Conservation (phyloP, 1,140 invertebrate genomes). For the Aleiodes sp. region DNA sequence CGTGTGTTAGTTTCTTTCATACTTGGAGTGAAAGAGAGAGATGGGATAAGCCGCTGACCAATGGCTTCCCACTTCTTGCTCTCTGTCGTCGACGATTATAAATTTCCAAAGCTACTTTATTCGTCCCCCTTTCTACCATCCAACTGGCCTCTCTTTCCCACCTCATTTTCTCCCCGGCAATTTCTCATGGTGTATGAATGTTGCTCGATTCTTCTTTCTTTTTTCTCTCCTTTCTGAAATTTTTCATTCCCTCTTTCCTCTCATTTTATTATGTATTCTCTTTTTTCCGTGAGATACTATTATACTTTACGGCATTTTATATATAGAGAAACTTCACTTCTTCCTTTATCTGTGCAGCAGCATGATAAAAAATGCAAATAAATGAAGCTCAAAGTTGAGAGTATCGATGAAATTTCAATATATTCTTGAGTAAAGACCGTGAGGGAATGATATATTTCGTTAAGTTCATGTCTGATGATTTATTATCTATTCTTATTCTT, state of each 20-base stretch:
- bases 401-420: too few species aligned
- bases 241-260: neutral
- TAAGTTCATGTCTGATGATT: neutral
- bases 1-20: slow-evolving; percentile 19
- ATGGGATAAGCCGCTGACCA: slow-evolving; percentile 6
- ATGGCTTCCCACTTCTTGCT: neutral
- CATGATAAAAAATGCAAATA: neutral
- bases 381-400: neutral
- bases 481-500: too few species aligned
- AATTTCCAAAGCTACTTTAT: slow-evolving; percentile 28
- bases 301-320: neutral
- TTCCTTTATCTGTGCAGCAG: neutral
- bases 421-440: too few species aligned
- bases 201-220: neutral
- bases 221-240: neutral
- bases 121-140: slow-evolving; percentile 10
- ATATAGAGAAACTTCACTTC: neutral
- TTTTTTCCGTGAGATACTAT: slow-evolving; percentile 6
- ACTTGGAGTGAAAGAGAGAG: neutral
- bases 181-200: neutral
- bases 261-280: neutral
- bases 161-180: slow-evolving; percentile 2
- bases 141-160: neutral
- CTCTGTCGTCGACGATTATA: slow-evolving; percentile 30
- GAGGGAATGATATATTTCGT: too few species aligned